Evolutionary conservation across 2,797 vertebrate genomes (phyloP).

Genomic region (Microctenopoma lineatum): DNA sequence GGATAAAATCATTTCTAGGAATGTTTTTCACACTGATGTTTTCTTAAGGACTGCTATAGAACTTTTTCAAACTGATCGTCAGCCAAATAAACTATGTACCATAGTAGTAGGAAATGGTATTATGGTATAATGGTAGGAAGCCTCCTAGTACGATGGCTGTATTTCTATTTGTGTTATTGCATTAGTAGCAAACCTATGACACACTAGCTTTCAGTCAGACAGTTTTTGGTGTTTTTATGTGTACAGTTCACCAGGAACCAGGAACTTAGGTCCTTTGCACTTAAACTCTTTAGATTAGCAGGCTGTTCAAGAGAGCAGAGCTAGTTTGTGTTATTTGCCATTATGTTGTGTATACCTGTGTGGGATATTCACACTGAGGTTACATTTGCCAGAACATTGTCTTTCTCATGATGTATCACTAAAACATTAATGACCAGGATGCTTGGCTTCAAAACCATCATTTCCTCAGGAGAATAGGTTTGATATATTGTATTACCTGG

Average conservation of each 20-base stretch:
- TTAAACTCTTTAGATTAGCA: not conserved
- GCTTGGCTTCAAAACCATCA: not conserved
- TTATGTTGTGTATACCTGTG: not conserved
- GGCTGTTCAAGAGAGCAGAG: constrained; percentile 2
- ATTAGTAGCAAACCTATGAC: not conserved
- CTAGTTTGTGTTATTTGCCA: not conserved
- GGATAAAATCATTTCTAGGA: constrained; percentile 2
- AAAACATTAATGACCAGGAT: not conserved
- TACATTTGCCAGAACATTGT: not conserved
- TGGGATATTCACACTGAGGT: not conserved
- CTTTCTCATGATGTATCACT: not conserved
- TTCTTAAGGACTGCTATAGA: not conserved
- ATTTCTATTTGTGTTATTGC: constrained; percentile 3
- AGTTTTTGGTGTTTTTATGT: not conserved
- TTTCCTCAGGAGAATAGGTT: constrained; percentile 18
- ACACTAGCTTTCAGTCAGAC: not conserved
- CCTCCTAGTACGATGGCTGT: not conserved
- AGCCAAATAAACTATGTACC: not conserved
- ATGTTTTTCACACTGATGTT: not conserved
- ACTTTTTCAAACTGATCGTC: constrained; percentile 3
- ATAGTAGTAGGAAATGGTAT: not conserved
- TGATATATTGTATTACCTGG: not conserved
- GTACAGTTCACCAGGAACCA: not conserved
- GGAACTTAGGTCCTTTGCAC: not conserved
- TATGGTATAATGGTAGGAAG: no score